These are phyloP conservation scores for Muraenolepis orangiensis DNA, from an alignment of 2,797 vertebrate genomes.

Conservation along the genomic window DNA sequence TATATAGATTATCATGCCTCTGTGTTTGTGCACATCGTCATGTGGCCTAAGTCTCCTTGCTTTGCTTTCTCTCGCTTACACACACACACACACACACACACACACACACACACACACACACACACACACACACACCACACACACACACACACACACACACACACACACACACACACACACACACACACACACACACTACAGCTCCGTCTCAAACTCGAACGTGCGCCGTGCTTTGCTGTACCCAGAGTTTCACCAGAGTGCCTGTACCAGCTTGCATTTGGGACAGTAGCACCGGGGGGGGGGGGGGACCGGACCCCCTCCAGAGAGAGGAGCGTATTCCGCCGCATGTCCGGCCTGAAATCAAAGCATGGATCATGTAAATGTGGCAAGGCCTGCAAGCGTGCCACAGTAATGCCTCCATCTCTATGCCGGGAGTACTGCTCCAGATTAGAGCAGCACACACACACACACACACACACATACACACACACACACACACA, in stretches of 20 bases:
- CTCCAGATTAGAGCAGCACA: conserved; percentile 85
- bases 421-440: conserved; percentile 86
- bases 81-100: no score
- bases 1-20: background rate
- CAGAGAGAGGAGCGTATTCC: conserved; percentile 64
- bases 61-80: background rate
- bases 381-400: conserved; percentile 62
- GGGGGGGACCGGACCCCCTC: conserved; percentile 45
- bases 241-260: conserved; percentile 13
- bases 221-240: background rate
- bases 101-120: no score
- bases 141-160: no score
- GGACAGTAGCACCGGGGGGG: no score
- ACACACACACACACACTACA: no score
- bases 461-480: conserved; percentile 34
- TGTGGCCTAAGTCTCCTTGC: background rate
- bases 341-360: conserved; percentile 70
- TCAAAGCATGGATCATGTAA: conserved; percentile 78
- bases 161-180: no score
- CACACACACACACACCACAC: no score
- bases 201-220: conserved; percentile 20
- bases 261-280: background rate
- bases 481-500: background rate
- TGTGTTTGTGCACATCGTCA: background rate
- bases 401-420: conserved; percentile 82